These are phyloP conservation scores for Furnarius figulus DNA, from an alignment of 2,113 vertebrate species.

Conservation along the genomic window DNA sequence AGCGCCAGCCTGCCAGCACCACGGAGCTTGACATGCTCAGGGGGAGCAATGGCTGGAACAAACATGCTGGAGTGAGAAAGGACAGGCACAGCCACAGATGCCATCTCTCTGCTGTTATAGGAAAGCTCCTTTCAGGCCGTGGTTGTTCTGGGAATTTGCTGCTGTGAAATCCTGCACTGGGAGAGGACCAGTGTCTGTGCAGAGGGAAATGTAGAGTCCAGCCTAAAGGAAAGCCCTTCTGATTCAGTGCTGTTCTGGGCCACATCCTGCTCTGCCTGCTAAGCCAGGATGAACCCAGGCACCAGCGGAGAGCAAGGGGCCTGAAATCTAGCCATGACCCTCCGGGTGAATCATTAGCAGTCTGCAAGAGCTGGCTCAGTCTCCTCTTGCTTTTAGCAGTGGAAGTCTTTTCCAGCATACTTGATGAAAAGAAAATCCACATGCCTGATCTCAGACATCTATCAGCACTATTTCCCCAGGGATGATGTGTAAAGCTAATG, in stretches of 20 bases:
- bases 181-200: background rate
- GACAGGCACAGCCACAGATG: background rate
- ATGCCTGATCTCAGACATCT: slow-evolving; percentile 11
- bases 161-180: background rate
- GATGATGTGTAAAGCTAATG: background rate
- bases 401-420: background rate
- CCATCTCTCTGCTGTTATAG: fast-evolving
- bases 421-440: slow-evolving; percentile 66
- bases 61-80: background rate
- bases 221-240: background rate
- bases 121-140: fast-evolving
- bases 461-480: background rate
- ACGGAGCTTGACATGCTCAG: fast-evolving
- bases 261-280: background rate
- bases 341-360: background rate
- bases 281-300: background rate
- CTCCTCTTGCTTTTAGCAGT: background rate
- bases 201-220: background rate
- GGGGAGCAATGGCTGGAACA: too few relatives aligned
- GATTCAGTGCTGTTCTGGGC: background rate
- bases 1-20: background rate
- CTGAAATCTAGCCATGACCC: background rate
- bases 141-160: background rate
- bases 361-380: background rate
- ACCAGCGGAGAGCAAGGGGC: fast-evolving